A percentile compares a stretch with the other conserved stretches of the same genome.
Evolutionary conservation across 2,113 vertebrate genomes (phyloP).

Genomic region (Heliornis fulica): DNA sequence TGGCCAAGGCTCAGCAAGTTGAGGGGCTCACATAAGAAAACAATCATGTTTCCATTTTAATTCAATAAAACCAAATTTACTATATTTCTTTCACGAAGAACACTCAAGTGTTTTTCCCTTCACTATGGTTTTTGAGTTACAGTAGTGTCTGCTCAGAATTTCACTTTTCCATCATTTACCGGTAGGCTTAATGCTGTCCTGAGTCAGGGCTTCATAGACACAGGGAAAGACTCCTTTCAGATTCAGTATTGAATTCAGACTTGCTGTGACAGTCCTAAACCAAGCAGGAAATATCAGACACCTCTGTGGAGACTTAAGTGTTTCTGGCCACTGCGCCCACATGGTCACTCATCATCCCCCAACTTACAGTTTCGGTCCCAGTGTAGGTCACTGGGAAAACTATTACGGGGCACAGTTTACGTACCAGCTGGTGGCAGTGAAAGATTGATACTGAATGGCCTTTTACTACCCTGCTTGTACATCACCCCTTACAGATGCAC

Average conservation of each 20-base stretch:
- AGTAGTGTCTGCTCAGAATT: not conserved
- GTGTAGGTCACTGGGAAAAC: not conserved
- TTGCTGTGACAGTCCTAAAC: not conserved
- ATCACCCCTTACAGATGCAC: accelerated
- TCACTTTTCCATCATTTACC: not conserved
- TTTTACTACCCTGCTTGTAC: not conserved
- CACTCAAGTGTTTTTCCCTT: not conserved
- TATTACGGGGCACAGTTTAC: not conserved
- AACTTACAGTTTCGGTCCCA: not conserved
- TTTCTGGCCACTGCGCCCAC: not conserved
- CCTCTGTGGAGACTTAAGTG: not conserved
- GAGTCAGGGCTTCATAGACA: not conserved
- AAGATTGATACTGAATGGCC: not conserved
- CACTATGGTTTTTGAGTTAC: not conserved
- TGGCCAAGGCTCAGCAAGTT: not conserved
- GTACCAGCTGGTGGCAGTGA: not conserved
- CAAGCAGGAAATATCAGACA: not conserved
- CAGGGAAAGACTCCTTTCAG: not conserved
- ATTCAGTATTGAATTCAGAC: not conserved
- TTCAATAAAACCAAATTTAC: not conserved
- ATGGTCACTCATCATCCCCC: not conserved
- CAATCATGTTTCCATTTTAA: accelerated
- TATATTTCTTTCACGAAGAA: not conserved
- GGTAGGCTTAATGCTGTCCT: not conserved
- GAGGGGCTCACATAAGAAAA: not conserved